Conservation (phyloP, 2,888 invertebrate genomes). For the Dryococelus australis region DNA sequence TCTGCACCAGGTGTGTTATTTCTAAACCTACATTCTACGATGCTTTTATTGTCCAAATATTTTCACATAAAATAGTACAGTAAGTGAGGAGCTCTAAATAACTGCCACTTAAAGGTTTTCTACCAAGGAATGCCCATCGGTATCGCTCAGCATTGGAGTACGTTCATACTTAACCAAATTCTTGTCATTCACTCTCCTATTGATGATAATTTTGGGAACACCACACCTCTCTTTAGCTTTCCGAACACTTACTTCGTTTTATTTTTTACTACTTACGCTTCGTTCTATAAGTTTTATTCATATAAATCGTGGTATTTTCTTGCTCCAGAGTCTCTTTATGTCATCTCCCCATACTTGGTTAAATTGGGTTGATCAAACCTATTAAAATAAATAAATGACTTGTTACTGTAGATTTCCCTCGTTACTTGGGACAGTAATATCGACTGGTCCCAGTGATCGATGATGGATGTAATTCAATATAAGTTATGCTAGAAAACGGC, state of each 20-base stretch:
- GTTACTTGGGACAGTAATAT: not conserved
- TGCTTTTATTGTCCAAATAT: too few species aligned
- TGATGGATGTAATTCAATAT: not conserved
- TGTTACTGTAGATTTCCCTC: not conserved
- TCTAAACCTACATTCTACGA: too few species aligned
- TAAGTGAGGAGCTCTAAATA: slow-evolving; percentile 21
- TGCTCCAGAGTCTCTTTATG: not conserved
- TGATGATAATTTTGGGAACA: slow-evolving; percentile 26
- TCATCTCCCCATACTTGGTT: not conserved
- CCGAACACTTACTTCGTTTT: not conserved
- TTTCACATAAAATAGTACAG: slow-evolving; percentile 9
- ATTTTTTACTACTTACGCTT: not conserved
- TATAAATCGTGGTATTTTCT: not conserved
- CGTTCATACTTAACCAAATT: slow-evolving; percentile 21
- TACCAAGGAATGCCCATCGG: slow-evolving; percentile 7
- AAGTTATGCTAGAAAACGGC: not conserved
- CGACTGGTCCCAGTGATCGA: not conserved
- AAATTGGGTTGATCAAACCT: not conserved
- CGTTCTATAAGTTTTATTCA: not conserved
- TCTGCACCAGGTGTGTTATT: too few species aligned
- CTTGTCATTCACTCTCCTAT: not conserved
- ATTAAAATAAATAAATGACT: not conserved
- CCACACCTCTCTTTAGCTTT: slow-evolving; percentile 16
- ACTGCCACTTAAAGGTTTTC: slow-evolving; percentile 25
- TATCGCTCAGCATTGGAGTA: slow-evolving; percentile 18